Percentiles rank a stretch among this genome's conserved stretches.
Conservation (phyloP, 1,140 invertebrate genomes). For the Ctenoplectra terminalis region DNA sequence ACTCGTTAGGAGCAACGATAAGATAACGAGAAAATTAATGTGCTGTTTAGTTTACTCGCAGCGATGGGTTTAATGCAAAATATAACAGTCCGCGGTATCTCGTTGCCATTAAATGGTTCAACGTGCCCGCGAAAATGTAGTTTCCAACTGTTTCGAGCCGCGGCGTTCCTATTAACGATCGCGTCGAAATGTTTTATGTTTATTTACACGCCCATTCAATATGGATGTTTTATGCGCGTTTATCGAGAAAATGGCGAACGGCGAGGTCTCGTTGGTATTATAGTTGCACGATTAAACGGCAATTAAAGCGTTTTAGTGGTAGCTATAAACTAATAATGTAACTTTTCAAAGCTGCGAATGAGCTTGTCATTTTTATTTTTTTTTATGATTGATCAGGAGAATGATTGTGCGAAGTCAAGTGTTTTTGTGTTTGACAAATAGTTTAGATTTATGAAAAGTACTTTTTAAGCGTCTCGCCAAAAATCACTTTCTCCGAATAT, state of each 20-base stretch:
- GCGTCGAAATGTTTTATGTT: not conserved
- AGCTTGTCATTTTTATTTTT: no score
- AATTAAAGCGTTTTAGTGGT: not conserved
- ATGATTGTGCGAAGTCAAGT: no score
- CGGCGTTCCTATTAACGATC: not conserved
- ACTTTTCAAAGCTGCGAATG: no score
- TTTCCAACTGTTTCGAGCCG: not conserved
- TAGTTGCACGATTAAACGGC: not conserved
- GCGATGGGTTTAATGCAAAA: slow-evolving; percentile 33
- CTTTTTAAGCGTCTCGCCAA: no score
- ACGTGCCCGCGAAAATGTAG: not conserved
- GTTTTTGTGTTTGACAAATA: no score
- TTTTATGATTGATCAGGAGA: no score
- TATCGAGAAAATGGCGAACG: no score
- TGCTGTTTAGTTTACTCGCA: not conserved
- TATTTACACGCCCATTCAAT: no score
- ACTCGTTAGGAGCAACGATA: slow-evolving; percentile 49
- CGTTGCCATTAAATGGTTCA: slow-evolving; percentile 18
- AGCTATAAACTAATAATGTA: no score
- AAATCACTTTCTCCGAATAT: no score
- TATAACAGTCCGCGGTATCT: slow-evolving; percentile 29
- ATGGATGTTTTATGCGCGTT: no score
- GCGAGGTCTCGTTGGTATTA: not conserved
- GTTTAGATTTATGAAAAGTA: no score
- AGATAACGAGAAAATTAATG: slow-evolving; percentile 45